Evolutionary conservation across 2,113 vertebrate species (phyloP), one percentile per base, ranked within the genome.

Genomic region (Sus scrofa): DNA sequence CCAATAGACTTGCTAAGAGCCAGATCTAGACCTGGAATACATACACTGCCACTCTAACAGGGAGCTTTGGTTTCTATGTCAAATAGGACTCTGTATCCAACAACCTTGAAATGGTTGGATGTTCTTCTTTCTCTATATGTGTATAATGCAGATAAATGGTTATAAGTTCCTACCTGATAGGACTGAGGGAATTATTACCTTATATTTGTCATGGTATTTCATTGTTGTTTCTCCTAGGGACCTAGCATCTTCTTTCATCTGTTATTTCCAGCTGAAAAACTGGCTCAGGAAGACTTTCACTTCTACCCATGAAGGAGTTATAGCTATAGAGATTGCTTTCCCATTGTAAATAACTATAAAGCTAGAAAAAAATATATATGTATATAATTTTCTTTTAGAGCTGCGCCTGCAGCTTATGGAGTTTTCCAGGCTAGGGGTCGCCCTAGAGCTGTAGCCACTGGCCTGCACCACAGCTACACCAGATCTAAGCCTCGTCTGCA

Each of bases 251-350:
- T 91, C 26, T 56, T 62, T 26, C 34, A 20, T 39, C n/a, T 26
- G 19, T 94, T 75, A 70, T 77, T 78, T 85, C 32, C 71, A 52
- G 32, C 52, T 70, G 44, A 91, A 95, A 70, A 77, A 52, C 54
- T 78, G 60, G 50, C 70, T 89, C 60, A 58, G 27, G 34, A 85
- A 75, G 68, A 89, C 78, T 68, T 68, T 37, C 5, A 19, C n/a
- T 86, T 86, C 73, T 11, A 73, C 26, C 11, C 19, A 62, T 15
- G 81, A 77, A 73, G n/a, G 44, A 81, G 77, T 52, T 34, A 70
- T 9, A 75, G 30, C 63, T 79, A 71, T 7, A 78, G 34, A 90
- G 62, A 95, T 56, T 39, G 39, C 63, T 56, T 27, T 85, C 62
- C 26, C 39, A 71, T 8, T 22, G n/a, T 26, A 39, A 89, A 34